phyloP scores from a whole-genome alignment of 2,888 invertebrate genomes.

The Eledona agricola region DNA sequence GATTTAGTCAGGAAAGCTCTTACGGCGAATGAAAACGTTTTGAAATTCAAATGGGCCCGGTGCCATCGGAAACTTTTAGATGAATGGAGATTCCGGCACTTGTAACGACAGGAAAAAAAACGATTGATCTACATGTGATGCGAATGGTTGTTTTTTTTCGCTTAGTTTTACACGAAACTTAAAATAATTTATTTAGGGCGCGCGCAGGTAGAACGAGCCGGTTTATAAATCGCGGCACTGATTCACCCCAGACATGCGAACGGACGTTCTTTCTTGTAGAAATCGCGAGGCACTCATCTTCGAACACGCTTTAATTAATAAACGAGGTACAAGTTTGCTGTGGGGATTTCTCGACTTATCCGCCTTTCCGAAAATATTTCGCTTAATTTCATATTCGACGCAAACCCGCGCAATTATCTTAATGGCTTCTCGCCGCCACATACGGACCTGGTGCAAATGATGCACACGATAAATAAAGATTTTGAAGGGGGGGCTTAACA shows the following conservation, averaged over 20 bases:
- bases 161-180: not conserved
- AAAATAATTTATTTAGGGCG: constrained; percentile 7
- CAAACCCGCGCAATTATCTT: no score
- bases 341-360: no score
- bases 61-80: constrained; percentile 45
- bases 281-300: no score
- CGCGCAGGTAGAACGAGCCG: not conserved
- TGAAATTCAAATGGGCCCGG: constrained; percentile 46
- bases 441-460: no score
- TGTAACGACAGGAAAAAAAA: constrained; percentile 41
- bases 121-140: constrained; percentile 19
- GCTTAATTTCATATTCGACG: no score
- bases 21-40: constrained; percentile 55
- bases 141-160: constrained; percentile 17
- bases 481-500: constrained; percentile 9
- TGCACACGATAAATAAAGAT: constrained; percentile 20
- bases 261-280: constrained; percentile 1
- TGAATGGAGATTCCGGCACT: constrained; percentile 54
- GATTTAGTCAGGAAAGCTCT: constrained; percentile 54
- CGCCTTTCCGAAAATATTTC: no score
- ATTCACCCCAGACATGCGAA: constrained; percentile 15
- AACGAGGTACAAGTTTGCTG: constrained; percentile 3
- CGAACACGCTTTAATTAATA: constrained; percentile 4
- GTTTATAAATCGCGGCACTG: constrained; percentile 11
- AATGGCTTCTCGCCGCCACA: no score